A percentile compares a stretch with the other conserved stretches of the same genome.
phyloP scores from a whole-genome alignment of 2,113 vertebrate genomes.

The Globicephala melas region DNA sequence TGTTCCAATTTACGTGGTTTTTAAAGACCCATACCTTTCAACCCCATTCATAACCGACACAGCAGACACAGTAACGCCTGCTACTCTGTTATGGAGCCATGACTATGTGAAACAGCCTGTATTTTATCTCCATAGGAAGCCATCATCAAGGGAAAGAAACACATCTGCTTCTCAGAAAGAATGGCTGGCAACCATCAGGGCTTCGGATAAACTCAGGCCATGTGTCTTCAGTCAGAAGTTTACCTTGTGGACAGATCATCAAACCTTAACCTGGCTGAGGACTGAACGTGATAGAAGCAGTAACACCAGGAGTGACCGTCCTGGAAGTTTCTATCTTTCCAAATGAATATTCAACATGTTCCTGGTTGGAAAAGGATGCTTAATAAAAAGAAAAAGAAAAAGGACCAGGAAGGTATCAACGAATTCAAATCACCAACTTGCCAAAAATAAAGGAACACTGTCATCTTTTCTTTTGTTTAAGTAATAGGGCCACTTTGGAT shows the following conservation, averaged over 20 bases:
- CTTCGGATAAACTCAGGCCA: not conserved
- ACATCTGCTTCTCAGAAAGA: not conserved
- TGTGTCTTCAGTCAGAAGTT: not conserved
- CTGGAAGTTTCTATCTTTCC: constrained; percentile 10
- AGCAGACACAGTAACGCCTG: not conserved
- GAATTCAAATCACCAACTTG: not conserved
- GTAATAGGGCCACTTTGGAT: not conserved
- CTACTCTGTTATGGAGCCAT: not conserved
- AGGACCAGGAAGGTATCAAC: not conserved
- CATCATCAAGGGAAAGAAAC: constrained; percentile 16
- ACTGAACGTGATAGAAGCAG: not conserved
- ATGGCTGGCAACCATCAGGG: constrained; percentile 15
- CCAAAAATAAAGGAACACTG: not conserved
- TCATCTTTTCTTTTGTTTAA: not conserved
- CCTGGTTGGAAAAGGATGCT: not conserved
- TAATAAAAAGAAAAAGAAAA: not conserved
- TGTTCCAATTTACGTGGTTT: not conserved
- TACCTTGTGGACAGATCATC: not conserved
- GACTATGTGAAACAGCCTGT: not conserved
- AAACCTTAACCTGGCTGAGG: not conserved
- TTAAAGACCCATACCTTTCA: not conserved
- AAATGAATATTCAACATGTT: constrained; percentile 31
- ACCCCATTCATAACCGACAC: not conserved
- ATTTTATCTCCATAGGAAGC: not conserved
- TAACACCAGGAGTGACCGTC: not conserved